A percentile compares a stretch with the other conserved stretches of the same genome.
Conservation (phyloP, 2,113 vertebrate genomes). For the Haemorhous mexicanus region DNA sequence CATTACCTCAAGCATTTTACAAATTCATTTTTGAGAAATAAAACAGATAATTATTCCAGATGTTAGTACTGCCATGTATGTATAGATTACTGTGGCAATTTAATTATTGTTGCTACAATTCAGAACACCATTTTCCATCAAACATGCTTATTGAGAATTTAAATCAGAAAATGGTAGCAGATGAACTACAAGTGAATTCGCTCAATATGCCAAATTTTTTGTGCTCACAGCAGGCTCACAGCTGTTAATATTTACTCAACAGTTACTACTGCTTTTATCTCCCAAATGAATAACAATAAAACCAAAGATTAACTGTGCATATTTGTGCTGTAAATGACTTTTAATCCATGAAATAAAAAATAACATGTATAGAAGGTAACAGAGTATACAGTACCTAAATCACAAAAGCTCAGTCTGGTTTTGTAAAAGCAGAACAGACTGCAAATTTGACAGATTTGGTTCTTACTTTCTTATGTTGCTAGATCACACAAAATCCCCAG, state of each 20-base stretch:
- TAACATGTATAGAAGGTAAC: neutral
- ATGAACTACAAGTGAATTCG: constrained; percentile 38
- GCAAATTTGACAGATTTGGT: neutral
- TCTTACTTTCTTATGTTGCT: neutral
- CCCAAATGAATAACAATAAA: constrained; percentile 35
- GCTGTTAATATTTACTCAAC: constrained; percentile 61
- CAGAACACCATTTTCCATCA: constrained; percentile 10
- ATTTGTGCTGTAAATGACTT: neutral
- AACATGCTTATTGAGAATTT: constrained; percentile 29
- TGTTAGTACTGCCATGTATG: neutral
- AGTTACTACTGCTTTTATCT: constrained; percentile 49
- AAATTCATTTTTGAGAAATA: neutral
- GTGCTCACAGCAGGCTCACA: constrained; percentile 26
- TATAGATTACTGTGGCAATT: neutral
- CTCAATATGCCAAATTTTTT: constrained; percentile 28
- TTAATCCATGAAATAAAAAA: neutral
- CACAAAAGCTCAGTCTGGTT: neutral
- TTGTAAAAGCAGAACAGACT: neutral
- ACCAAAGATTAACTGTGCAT: neutral
- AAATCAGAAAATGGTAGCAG: constrained; percentile 35
- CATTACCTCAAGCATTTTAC: neutral
- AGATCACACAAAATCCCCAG: neutral
- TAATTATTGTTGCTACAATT: constrained; percentile 35
- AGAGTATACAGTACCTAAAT: neutral
- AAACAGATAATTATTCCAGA: constrained; percentile 11